Conservation (phyloP, 2,113 vertebrate species). For the Euleptes europaea region DNA sequence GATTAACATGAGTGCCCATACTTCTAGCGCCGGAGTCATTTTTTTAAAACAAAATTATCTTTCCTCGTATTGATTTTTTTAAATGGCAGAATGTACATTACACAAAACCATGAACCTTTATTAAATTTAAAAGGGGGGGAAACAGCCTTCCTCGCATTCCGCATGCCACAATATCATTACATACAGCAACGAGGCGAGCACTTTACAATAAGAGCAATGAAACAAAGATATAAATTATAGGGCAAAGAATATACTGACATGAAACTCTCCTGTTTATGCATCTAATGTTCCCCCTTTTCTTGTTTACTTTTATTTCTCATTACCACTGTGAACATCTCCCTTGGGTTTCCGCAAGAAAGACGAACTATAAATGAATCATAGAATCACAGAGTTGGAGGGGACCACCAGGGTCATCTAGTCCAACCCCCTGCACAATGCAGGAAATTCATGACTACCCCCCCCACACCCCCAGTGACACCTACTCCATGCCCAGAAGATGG, state of each 20-base stretch:
- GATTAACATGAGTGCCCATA: background rate
- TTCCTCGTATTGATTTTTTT: conserved; percentile 44
- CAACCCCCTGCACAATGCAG: too few relatives aligned
- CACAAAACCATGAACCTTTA: conserved; percentile 32
- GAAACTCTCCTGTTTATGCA: too few relatives aligned
- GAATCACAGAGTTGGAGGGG: too few relatives aligned
- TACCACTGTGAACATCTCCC: too few relatives aligned
- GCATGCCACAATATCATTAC: conserved; percentile 40
- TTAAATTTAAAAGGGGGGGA: background rate
- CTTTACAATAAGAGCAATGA: conserved; percentile 43
- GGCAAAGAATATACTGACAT: background rate
- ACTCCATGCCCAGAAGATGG: too few relatives aligned
- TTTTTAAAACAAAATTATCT: conserved; percentile 2
- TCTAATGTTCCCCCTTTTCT: too few relatives aligned
- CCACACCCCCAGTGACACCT: too few relatives aligned
- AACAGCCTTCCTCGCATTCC: fast-evolving
- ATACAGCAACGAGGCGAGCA: conserved; percentile 25
- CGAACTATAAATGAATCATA: too few relatives aligned
- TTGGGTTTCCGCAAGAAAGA: too few relatives aligned
- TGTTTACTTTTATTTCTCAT: too few relatives aligned
- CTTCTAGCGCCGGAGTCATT: conserved; percentile 3
- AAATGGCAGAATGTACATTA: conserved; percentile 31
- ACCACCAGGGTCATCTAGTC: too few relatives aligned
- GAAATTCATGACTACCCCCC: too few relatives aligned
- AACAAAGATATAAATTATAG: conserved; percentile 21